phyloP scores from a whole-genome alignment of 2,888 invertebrate species.

The Rhagophthalmus giganteus region DNA sequence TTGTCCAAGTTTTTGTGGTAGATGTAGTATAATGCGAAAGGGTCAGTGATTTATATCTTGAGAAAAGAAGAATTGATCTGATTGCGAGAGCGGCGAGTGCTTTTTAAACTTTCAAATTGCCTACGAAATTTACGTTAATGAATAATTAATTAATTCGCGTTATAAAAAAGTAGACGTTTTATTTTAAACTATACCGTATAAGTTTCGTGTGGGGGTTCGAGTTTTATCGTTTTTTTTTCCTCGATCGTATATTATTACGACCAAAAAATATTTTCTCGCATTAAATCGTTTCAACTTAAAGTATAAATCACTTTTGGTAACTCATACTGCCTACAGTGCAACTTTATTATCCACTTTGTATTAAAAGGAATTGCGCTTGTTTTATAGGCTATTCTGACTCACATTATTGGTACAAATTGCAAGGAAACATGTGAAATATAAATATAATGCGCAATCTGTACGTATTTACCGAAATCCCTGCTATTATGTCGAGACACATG shows the following conservation, averaged over 20 bases:
- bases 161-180: no score
- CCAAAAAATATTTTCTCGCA: no score
- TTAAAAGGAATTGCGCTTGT: constrained; percentile 41
- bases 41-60: constrained; percentile 24
- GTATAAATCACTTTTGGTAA: constrained; percentile 24
- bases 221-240: no score
- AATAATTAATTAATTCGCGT: no score
- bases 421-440: constrained; percentile 49
- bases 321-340: constrained; percentile 8
- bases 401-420: constrained; percentile 53
- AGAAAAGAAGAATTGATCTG: constrained; percentile 23
- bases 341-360: constrained; percentile 22
- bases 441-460: constrained; percentile 51
- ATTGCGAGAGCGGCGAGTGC: constrained; percentile 6
- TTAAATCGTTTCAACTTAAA: constrained; percentile 15
- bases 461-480: constrained; percentile 48
- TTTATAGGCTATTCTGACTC: constrained; percentile 48
- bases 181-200: no score
- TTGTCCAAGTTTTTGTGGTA: constrained; percentile 42
- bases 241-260: no score
- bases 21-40: constrained; percentile 23
- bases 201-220: no score
- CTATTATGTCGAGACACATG: constrained; percentile 34
- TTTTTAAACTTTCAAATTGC: constrained; percentile 22
- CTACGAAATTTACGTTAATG: no score